Conservation (phyloP, 2,888 invertebrate genomes). For the Fissipunctia ypsillon region DNA sequence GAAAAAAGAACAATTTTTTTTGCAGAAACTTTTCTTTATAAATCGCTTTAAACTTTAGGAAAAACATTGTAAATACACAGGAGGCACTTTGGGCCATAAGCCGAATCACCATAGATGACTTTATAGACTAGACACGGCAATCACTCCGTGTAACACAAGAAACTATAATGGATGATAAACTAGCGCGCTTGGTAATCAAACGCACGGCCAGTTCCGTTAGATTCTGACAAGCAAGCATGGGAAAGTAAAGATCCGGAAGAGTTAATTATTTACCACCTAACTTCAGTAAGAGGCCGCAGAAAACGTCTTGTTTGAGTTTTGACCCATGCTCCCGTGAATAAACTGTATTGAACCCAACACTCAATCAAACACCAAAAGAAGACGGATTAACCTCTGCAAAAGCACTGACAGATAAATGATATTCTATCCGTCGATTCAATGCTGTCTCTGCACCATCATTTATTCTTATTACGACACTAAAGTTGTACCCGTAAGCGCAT, state of each 20-base stretch:
- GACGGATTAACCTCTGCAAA: constrained; percentile 11
- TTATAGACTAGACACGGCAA: no score
- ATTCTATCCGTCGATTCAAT: constrained; percentile 15
- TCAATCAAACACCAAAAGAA: constrained; percentile 24
- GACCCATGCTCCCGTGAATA: constrained; percentile 2
- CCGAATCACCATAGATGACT: not conserved
- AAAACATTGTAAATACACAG: not conserved
- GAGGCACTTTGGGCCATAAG: not conserved
- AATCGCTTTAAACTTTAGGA: not conserved
- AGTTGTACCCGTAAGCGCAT: constrained; percentile 15
- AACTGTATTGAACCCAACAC: constrained; percentile 1
- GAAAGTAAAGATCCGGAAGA: constrained; percentile 27
- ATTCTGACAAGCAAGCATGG: constrained; percentile 27
- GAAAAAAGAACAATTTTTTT: no score
- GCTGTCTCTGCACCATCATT: constrained; percentile 41
- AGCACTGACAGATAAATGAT: constrained; percentile 23
- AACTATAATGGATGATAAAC: not conserved
- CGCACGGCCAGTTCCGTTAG: constrained; percentile 29
- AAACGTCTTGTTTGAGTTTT: constrained; percentile 1
- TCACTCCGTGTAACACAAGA: not conserved
- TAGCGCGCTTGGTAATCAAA: constrained; percentile 30
- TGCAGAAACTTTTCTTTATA: no score
- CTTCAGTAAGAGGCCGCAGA: not conserved
- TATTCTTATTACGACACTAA: constrained; percentile 51
- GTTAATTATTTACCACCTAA: constrained; percentile 15